A percentile compares a stretch with the other conserved stretches of the same genome.
Evolutionary conservation across 2,888 invertebrate species (phyloP).

Genomic region (Athripsodes cinereus): DNA sequence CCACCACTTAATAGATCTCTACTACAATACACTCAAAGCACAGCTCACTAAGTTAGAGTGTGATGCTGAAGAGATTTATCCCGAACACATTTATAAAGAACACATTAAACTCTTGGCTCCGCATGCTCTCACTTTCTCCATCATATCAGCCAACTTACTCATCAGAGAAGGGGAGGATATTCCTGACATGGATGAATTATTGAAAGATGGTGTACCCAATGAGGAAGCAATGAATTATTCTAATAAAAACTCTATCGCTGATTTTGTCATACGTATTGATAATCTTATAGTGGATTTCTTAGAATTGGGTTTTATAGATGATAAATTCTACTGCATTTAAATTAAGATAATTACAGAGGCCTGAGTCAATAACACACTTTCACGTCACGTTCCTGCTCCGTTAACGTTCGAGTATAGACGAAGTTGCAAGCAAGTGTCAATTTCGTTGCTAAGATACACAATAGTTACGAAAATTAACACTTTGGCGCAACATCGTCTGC

Average conservation of each 20-base stretch:
- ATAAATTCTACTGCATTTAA: too few relatives aligned
- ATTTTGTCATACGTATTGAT: constrained; percentile 4
- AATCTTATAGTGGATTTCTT: constrained; percentile 7
- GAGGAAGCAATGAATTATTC: background rate
- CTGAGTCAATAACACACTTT: too few relatives aligned
- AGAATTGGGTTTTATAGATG: too few relatives aligned
- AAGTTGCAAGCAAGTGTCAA: too few relatives aligned
- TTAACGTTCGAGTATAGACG: too few relatives aligned
- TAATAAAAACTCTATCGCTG: constrained; percentile 3
- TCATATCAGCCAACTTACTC: constrained; percentile 5
- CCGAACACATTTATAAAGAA: constrained; percentile 12
- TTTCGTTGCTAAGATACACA: too few relatives aligned
- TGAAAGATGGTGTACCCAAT: background rate
- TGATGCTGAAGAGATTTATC: constrained; percentile 14
- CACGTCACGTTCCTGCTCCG: too few relatives aligned
- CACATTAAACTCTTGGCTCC: constrained; percentile 10
- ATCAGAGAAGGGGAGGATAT: constrained; percentile 12
- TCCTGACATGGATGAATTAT: background rate
- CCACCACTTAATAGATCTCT: constrained; percentile 14
- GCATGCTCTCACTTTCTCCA: constrained; percentile 8
- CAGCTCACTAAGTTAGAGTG: constrained; percentile 7
- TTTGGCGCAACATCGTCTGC: too few relatives aligned
- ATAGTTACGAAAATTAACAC: too few relatives aligned
- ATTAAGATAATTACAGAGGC: too few relatives aligned
- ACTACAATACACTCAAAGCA: constrained; percentile 6